Percentiles rank a stretch among this genome's conserved stretches.
Conservation (phyloP, 2,888 invertebrate genomes). For the Euproctis similis region DNA sequence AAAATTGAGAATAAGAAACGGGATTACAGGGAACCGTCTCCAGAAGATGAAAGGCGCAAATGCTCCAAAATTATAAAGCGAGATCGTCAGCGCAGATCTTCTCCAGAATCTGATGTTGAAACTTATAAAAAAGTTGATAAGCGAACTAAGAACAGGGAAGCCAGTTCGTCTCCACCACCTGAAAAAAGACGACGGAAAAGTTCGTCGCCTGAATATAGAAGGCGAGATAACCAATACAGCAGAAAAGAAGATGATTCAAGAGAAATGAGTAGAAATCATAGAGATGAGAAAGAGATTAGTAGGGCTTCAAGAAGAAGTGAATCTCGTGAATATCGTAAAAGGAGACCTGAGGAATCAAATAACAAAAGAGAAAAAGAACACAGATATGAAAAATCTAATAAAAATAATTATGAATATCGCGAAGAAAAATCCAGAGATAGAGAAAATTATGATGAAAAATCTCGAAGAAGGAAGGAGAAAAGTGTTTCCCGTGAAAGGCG, state of each 20-base stretch:
- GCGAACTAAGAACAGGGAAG: constrained; percentile 37
- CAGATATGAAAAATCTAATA: constrained; percentile 30
- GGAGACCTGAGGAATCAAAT: constrained; percentile 17
- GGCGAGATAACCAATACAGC: constrained; percentile 21
- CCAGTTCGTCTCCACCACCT: constrained; percentile 47
- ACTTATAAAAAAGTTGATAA: constrained; percentile 33
- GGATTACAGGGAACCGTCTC: constrained; percentile 37
- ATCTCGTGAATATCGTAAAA: constrained; percentile 25
- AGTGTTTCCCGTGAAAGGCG: constrained; percentile 40
- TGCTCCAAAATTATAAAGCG: constrained; percentile 38
- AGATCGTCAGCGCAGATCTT: constrained; percentile 31
- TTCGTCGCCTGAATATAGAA: constrained; percentile 35
- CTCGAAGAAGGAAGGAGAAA: constrained; percentile 35
- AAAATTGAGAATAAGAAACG: constrained; percentile 48
- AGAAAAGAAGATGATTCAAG: constrained; percentile 25
- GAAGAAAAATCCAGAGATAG: constrained; percentile 33
- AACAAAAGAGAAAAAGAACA: constrained; percentile 22
- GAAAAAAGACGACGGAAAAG: constrained; percentile 52
- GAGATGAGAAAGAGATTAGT: constrained; percentile 30
- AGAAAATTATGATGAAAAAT: constrained; percentile 27
- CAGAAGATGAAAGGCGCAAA: constrained; percentile 34
- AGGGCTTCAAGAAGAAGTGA: constrained; percentile 28
- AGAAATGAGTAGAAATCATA: constrained; percentile 27
- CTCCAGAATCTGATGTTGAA: constrained; percentile 42
- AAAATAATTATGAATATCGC: constrained; percentile 32